phyloP scores from a whole-genome alignment of 2,797 vertebrate genomes.

The Alauda arvensis region DNA sequence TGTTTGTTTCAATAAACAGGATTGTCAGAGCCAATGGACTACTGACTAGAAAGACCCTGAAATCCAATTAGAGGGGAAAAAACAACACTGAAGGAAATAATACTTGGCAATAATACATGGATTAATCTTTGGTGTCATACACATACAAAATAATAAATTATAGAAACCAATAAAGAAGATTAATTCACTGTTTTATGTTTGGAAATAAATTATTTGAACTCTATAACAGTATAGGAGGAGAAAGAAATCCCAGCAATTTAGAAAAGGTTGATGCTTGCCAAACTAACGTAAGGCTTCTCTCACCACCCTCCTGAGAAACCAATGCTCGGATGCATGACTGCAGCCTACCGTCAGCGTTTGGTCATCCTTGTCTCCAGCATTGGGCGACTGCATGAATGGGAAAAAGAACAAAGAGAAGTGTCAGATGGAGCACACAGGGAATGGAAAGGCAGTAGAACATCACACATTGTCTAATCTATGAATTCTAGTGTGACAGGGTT shows the following conservation, averaged over 20 bases:
- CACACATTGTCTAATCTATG: not conserved
- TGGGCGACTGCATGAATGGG: constrained; percentile 68
- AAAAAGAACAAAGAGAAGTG: constrained; percentile 62
- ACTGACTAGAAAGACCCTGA: not conserved
- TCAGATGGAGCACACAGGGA: constrained; percentile 27
- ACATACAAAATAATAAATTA: not conserved
- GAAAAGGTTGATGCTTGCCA: not conserved
- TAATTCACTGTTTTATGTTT: not conserved
- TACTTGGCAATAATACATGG: not conserved
- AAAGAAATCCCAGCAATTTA: not conserved
- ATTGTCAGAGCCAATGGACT: not conserved
- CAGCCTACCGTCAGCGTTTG: constrained; percentile 89
- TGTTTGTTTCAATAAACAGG: not conserved
- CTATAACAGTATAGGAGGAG: not conserved
- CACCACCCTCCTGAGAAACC: constrained; percentile 17
- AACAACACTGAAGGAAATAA: not conserved
- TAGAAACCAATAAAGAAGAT: not conserved
- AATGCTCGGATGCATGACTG: constrained; percentile 20
- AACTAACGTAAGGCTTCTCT: constrained; percentile 14
- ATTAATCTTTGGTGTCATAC: not conserved
- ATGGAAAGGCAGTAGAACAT: not conserved
- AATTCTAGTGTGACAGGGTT: not conserved
- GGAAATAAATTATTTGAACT: not conserved
- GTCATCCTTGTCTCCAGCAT: constrained; percentile 83
- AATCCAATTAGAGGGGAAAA: not conserved